Evolutionary conservation across 2,113 vertebrate genomes (phyloP), one percentile per base, ranked within the genome.

Genomic region (Xenopus tropicalis): DNA sequence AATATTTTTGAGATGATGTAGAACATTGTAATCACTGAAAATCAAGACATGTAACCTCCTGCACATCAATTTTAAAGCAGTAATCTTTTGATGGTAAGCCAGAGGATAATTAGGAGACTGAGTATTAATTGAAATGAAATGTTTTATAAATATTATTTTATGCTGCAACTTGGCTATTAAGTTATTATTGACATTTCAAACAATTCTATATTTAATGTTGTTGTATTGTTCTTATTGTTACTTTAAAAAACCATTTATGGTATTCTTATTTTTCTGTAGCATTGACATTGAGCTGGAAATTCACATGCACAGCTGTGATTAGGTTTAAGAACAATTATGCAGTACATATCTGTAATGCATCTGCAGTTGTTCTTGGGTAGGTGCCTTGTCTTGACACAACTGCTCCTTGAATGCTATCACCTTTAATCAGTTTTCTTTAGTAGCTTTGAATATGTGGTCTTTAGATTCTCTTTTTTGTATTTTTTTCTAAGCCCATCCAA

Each of bases 41-140:
- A 66, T 48, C 44, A 77, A 37, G 29, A 81, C 66, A 80, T 78
- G 71, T 7, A 61, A 61, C 70, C 65, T 80, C 83, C 74, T 69
- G 25, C 29, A 77, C 79, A 82, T 79, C 64, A 67, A 56, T 71
- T 73, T 62, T 25, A 25, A 64, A 81, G 46, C 20, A 51, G 12
- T 74, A 51, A 78, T 77, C 72, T 82, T 77, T 44, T 79, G 70
- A 66, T 0, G 2, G 61, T 62, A 66, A 46, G 78, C 42, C 56
- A 65, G 23, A 66, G 48, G 44, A 58, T 69, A 69, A 78, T 77
- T 83, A 59, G 20, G 56, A 72, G 70, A 68, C 64, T 7, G n/a
- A 16, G 77, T 76, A 70, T 76, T 80, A 75, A 69, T 74, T 75
- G 66, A 4, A 20, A 29, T 42, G 57, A 19, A 51, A 63, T 57